Evolutionary conservation across 2,888 invertebrate genomes (phyloP), one percentile per base, ranked within the genome.

Genomic region (Diadegma fenestrale): DNA sequence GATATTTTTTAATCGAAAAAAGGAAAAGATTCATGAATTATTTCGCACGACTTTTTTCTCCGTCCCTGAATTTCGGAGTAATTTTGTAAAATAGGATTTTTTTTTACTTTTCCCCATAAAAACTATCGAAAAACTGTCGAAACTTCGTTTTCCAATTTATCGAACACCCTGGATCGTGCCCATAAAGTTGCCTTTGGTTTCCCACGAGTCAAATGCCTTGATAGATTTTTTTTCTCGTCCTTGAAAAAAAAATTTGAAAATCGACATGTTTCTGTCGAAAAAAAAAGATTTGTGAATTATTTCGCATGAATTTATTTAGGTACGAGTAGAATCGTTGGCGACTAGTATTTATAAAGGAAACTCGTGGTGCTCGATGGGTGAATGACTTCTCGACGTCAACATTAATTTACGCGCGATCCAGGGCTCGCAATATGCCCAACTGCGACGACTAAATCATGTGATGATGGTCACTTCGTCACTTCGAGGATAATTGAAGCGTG

Each of bases 311-410:
- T 61, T 72, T 72, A 58, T 68, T 80, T 48, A 54, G 43, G 51
- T 30, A 22, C 48, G 37, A 19, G 75, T 82, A 64, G 43, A 48
- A 30, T 66, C n/a, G 41, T 10, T 61, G 22, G 61, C 43, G 54
- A 26, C n/a, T 71, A 37, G 37, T 73, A 73, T 72, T 75, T 33
- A 37, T 37, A 19, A 12, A 63, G 8, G 19, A 61, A 43, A 61
- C 48, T 58, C 77, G 64, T 72, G 80, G 3, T 72, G 81, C 81
- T 78, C 81, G 80, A 82, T 89, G 89, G 92, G 90, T 92, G 90
- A 92, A 92, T 90, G 92, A 92, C 92, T 90, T 83, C 85, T 85
- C 79, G 76, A 80, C 73, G 85, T 82, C 88, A 87, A 86, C 77
- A 81, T 73, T 86, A 89, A 87, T 90, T 88, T 87, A 89, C 89